Evolutionary conservation across 2,888 invertebrate species (phyloP), one percentile per base, ranked within the genome.

Genomic region (Artemia sinica): DNA sequence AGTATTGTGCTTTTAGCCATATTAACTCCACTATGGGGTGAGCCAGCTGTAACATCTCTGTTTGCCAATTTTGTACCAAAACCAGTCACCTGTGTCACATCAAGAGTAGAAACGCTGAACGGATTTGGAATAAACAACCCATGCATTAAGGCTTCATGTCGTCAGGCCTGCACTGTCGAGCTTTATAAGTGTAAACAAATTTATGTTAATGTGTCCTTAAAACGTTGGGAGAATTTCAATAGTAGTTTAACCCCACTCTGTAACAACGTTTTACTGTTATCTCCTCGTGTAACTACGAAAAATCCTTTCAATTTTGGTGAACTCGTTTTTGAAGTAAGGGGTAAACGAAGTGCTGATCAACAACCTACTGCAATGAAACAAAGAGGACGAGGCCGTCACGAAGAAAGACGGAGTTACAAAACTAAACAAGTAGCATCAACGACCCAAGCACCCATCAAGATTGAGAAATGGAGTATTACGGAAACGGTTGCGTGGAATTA

Each of bases 121-220:
- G 58, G 58, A 8, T 58, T 58, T 58, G 58, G 58, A 14, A n/a
- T 18, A 18, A 58, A n/a, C 58, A 58, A 58, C 18, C 58, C 58
- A n/a, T 58, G 58, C 18, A 18, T 58, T n/a, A 58, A 8, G 18
- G 18, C 58, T 8, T 58, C 58, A n/a, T 58, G 58, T 9, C n/a
- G 58, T 14, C n/a, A 58, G 58, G 58, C 58, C 18, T 58, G 58
- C 58, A 58, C 58, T 14, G 58, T 58, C 18, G 58, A 58, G 58
- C n/a, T 58, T 18, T 58, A 14, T 10, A 58, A 58, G 18, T 58
- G 58, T 18, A 58, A n/a, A 18, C 18, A 58, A n/a, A 18, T 58
- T 58, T 58, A 14, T 18, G 58, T 58, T 9, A 58, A 58, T 18
- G 58, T 58, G 58, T 58, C 58, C 58, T 58, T 58, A 18, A n/a